A percentile compares a stretch with the other conserved stretches of the same genome.
phyloP scores from a whole-genome alignment of 2,113 vertebrate genomes.

The Chelonoidis abingdonii region DNA sequence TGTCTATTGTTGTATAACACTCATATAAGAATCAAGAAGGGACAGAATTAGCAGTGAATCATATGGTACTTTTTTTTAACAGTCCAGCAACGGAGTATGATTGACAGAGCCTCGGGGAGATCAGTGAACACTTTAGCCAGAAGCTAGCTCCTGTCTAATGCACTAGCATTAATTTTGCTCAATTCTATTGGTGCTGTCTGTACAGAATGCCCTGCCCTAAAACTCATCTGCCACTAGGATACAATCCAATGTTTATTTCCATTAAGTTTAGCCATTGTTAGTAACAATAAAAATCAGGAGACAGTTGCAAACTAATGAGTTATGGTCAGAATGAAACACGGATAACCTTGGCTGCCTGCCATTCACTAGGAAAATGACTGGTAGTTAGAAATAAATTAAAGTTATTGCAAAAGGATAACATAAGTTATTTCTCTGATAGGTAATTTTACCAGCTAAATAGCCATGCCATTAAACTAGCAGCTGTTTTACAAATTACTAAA shows the following conservation, averaged over 20 bases:
- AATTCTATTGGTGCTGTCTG: slow-evolving; percentile 65
- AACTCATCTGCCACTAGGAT: slow-evolving; percentile 70
- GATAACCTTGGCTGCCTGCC: slow-evolving; percentile 75
- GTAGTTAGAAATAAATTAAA: slow-evolving; percentile 76
- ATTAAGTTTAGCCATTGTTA: slow-evolving; percentile 76
- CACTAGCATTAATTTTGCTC: slow-evolving; percentile 58
- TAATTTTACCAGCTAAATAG: slow-evolving; percentile 78
- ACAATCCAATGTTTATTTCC: slow-evolving; percentile 78
- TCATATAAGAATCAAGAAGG: not conserved
- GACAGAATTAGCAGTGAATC: not conserved
- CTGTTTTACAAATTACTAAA: slow-evolving; percentile 75
- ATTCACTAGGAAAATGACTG: slow-evolving; percentile 66
- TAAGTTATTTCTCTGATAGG: slow-evolving; percentile 72
- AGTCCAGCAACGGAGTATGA: slow-evolving; percentile 11
- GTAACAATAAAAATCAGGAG: slow-evolving; percentile 77
- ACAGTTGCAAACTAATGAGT: slow-evolving; percentile 76
- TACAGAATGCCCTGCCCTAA: slow-evolving; percentile 61
- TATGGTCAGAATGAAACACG: slow-evolving; percentile 59
- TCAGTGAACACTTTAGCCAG: slow-evolving; percentile 68
- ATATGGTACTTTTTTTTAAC: slow-evolving; percentile 23
- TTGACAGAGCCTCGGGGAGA: slow-evolving; percentile 34
- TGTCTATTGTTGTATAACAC: not conserved
- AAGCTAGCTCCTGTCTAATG: slow-evolving; percentile 55
- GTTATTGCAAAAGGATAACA: slow-evolving; percentile 74
- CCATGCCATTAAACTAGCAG: slow-evolving; percentile 72